Base-by-base conservation (phyloP, 2,113 vertebrate species). In the Grus americana region DNA sequence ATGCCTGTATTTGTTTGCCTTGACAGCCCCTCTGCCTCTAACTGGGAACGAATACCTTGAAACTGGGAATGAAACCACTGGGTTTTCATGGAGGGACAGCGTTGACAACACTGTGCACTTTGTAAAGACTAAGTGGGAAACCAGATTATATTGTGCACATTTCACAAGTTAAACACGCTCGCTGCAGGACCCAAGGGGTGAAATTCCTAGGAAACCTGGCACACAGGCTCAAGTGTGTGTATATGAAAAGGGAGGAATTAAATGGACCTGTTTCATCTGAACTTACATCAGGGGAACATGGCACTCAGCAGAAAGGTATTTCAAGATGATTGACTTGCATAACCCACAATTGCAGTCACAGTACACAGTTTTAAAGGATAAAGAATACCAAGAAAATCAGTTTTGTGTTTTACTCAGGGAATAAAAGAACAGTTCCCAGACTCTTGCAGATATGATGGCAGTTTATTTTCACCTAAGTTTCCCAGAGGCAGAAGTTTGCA, bases 151-250 rank as follows among this genome's bases (percentile, higher is more conserved):
- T 26, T 18, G 13, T 27, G 61, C 36, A 59, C 36, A 4, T 94
- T 46, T 81, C 65, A 67, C 34, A 79, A 67, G 72, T 49, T 63
- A 84, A 92, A 90, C 18, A 21, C 38, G 21, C 50, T 86, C 2
- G 2, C 34, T 61, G 72, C 80, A 91, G 40, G 44, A 55, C 34
- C 47, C 61, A 72, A 79, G 57, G 42, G 38, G 12, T 84, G 52
- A 84, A 74, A 94, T 91, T 95, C 72, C 76, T 61, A 24, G 65
- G 88, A 84, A 95, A 89, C 57, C 67, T 81, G 76, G 86, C 68
- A 79, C 76, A 74, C 10, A 40, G 79, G 47, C 55, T 95, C 72
- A 72, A 72, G 57, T 52, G 61, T 58, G 47, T 70, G 32, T 74
- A 52, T 71, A n/a, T 50, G 68, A 91, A 90, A 92, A 36, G 18